A percentile compares a stretch with the other conserved stretches of the same genome.
phyloP scores from a whole-genome alignment of 2,113 vertebrate genomes.

The Noctilio leporinus region DNA sequence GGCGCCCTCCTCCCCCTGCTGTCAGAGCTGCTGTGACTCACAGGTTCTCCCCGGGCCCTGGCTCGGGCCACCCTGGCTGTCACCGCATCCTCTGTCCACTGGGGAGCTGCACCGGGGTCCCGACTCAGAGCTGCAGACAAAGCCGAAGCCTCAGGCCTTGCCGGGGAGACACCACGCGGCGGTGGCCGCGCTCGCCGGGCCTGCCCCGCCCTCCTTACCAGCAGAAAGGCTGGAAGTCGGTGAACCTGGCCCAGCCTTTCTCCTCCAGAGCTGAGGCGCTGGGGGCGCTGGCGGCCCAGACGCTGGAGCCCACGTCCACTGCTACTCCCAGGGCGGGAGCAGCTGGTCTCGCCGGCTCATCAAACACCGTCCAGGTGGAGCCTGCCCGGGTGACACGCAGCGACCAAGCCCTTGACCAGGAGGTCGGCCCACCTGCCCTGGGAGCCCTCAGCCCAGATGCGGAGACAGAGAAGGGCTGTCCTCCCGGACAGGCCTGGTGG shows the following conservation, averaged over 20 bases:
- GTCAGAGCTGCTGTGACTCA: neutral
- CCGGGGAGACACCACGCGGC: neutral
- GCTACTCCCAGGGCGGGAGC: constrained; percentile 70
- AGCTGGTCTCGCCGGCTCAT: constrained; percentile 76
- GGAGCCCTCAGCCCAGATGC: neutral
- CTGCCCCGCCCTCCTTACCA: constrained; percentile 78
- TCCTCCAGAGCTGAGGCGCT: constrained; percentile 71
- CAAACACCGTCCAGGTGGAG: constrained; percentile 84
- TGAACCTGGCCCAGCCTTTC: constrained; percentile 92
- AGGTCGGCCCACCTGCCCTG: neutral
- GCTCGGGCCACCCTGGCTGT: constrained; percentile 68
- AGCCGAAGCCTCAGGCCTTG: neutral
- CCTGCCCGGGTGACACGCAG: constrained; percentile 61
- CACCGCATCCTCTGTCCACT: constrained; percentile 74
- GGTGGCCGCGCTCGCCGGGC: rapidly evolving
- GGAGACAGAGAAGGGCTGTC: neutral
- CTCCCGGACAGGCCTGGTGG: neutral
- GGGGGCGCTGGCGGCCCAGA: constrained; percentile 80
- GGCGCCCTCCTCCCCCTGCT: neutral
- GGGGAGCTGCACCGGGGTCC: constrained; percentile 91
- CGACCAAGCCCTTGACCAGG: neutral
- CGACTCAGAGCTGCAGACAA: constrained; percentile 81
- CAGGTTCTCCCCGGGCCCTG: constrained; percentile 75
- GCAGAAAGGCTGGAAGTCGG: constrained; percentile 93
- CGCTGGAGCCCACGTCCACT: constrained; percentile 79